Conservation (phyloP, 2,797 vertebrate species). For the Podarcis siculus region DNA sequence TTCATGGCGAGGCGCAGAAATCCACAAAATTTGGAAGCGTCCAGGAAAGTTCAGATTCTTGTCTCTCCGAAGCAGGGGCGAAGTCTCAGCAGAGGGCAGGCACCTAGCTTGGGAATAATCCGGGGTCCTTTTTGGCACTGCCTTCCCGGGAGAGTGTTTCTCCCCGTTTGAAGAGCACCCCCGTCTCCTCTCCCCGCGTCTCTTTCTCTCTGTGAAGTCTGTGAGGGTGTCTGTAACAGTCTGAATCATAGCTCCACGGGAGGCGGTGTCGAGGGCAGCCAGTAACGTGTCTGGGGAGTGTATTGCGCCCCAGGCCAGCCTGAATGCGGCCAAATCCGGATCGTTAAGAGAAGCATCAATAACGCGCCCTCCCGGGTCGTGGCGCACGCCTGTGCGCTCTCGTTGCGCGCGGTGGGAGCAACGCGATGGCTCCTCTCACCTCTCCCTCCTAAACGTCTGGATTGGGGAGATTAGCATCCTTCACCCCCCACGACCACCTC, state of each 20-base stretch:
- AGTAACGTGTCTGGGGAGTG: neutral
- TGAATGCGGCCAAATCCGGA: neutral
- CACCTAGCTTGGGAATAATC: neutral
- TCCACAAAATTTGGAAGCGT: too few relatives aligned
- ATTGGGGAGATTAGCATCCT: too few relatives aligned
- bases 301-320: neutral
- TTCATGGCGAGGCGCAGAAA: neutral
- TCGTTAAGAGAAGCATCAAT: neutral
- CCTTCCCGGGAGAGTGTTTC: neutral
- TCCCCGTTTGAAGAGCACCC: too few relatives aligned
- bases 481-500: too few relatives aligned
- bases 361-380: neutral
- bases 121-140: neutral
- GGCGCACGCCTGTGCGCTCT: neutral
- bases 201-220: neutral
- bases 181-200: neutral
- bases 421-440: too few relatives aligned
- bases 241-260: conserved; percentile 27
- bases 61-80: neutral
- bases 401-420: too few relatives aligned
- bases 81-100: neutral
- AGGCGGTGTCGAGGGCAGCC: conserved; percentile 21
- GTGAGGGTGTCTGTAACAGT: neutral
- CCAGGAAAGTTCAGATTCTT: neutral
- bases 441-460: neutral